A percentile compares a stretch with the other conserved stretches of the same genome.
Conservation (phyloP, 2,888 invertebrate genomes). For the Sinohyriopsis cumingii region DNA sequence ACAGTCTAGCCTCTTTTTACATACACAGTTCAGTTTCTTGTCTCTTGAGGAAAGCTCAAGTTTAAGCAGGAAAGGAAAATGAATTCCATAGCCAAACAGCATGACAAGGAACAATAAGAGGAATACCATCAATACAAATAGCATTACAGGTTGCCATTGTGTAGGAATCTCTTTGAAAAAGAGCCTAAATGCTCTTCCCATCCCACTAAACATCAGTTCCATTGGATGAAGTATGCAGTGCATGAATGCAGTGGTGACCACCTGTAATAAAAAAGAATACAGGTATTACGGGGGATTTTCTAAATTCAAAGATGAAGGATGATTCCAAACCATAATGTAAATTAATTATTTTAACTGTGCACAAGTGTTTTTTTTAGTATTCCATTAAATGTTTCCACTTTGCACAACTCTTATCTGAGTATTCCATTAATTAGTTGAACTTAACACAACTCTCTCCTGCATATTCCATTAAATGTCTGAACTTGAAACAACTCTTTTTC, state of each 20-base stretch:
- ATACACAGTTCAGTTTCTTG: too few species aligned
- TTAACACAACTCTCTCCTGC: too few species aligned
- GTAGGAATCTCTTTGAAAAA: constrained; percentile 62
- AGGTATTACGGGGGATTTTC: background rate
- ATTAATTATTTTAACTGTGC: too few species aligned
- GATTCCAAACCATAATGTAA: too few species aligned
- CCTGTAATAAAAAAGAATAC: constrained; percentile 44
- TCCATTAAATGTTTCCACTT: too few species aligned
- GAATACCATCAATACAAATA: constrained; percentile 34
- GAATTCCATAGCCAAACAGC: constrained; percentile 53
- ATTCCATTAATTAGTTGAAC: too few species aligned
- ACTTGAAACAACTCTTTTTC: too few species aligned
- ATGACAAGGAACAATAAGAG: constrained; percentile 40
- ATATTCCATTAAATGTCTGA: too few species aligned
- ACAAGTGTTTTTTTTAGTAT: too few species aligned
- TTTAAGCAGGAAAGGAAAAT: constrained; percentile 49
- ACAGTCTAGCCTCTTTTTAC: too few species aligned
- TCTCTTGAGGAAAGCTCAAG: constrained; percentile 36
- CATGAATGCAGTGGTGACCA: constrained; percentile 54
- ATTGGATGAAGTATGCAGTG: constrained; percentile 56
- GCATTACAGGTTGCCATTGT: constrained; percentile 62
- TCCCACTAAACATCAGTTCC: constrained; percentile 45
- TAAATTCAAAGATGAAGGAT: too few species aligned
- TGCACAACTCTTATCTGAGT: too few species aligned
- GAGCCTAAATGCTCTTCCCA: constrained; percentile 50